Conservation (phyloP, 64 coral and sea anemone species). For the Pocillopora verrucosa region DNA sequence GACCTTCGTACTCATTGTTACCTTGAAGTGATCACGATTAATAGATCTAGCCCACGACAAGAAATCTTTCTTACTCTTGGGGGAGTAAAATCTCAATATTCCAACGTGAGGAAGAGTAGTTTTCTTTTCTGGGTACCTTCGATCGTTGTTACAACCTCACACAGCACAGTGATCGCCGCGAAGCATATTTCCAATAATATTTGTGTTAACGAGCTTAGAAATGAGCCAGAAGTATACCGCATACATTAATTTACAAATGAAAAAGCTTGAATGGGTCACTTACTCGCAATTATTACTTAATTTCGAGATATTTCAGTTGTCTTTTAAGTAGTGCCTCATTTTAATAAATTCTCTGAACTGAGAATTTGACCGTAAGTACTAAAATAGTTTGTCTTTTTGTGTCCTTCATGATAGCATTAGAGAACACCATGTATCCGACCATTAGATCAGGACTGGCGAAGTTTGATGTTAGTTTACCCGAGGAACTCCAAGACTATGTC, state of each 20-base stretch:
- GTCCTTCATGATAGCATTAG: no score
- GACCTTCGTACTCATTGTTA: conserved; percentile 52
- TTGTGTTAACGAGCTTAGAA: neutral
- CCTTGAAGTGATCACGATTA: conserved; percentile 39
- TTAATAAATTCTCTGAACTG: no score
- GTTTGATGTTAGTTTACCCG: no score
- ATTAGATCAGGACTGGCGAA: no score
- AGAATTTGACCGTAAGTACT: no score
- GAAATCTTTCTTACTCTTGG: conserved; percentile 35
- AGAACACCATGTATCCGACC: no score
- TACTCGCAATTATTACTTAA: no score
- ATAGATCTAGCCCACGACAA: conserved; percentile 22
- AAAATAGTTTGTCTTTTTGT: no score
- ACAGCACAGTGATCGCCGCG: neutral
- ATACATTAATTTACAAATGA: neutral
- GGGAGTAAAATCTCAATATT: conserved; percentile 48
- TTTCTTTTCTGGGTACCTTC: conserved; percentile 23
- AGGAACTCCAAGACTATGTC: no score
- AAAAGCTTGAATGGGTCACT: neutral
- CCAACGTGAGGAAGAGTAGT: conserved; percentile 36
- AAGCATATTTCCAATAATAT: neutral
- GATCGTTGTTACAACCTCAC: conserved; percentile 31
- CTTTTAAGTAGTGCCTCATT: no score
- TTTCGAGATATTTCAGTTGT: no score
- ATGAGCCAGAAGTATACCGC: neutral